These are phyloP conservation scores for Ceratosolen solmsi DNA, from an alignment of 1,140 invertebrate species.

Conservation along the genomic window DNA sequence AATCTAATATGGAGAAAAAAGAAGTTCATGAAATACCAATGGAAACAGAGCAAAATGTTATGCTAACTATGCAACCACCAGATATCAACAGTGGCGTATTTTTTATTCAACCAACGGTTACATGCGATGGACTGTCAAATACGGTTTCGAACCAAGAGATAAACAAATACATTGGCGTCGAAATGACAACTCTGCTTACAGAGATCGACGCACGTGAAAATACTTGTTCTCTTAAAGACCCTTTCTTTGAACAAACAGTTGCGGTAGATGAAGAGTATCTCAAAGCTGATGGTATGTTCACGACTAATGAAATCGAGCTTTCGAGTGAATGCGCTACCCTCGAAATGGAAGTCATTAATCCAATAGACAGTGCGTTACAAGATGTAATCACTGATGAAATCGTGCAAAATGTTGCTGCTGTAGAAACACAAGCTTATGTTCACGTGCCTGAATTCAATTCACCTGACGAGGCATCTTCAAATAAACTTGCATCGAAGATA, in stretches of 20 bases:
- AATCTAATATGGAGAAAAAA: background rate
- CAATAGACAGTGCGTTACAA: constrained; percentile 12
- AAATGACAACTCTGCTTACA: background rate
- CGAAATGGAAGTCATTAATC: constrained; percentile 2
- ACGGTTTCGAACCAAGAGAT: constrained; percentile 56
- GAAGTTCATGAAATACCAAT: too few species aligned
- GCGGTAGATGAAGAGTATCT: background rate
- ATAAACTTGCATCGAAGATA: too few species aligned
- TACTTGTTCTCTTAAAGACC: background rate
- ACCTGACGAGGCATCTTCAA: background rate
- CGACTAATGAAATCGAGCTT: constrained; percentile 8
- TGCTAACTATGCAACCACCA: background rate
- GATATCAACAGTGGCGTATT: background rate
- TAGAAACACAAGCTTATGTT: background rate
- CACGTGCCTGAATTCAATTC: background rate
- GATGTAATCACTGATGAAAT: constrained; percentile 2
- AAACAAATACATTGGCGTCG: constrained; percentile 7
- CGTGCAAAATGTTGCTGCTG: background rate
- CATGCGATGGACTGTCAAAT: constrained; percentile 57
- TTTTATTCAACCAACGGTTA: constrained; percentile 1
- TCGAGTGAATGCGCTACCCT: background rate
- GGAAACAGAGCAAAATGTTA: too few species aligned
- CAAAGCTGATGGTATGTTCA: constrained; percentile 18
- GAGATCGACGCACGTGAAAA: background rate
- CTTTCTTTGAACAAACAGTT: background rate